These are phyloP conservation scores for Trissonchulus latispiculum DNA, from an alignment of 2,888 invertebrate genomes.

Conservation along the genomic window DNA sequence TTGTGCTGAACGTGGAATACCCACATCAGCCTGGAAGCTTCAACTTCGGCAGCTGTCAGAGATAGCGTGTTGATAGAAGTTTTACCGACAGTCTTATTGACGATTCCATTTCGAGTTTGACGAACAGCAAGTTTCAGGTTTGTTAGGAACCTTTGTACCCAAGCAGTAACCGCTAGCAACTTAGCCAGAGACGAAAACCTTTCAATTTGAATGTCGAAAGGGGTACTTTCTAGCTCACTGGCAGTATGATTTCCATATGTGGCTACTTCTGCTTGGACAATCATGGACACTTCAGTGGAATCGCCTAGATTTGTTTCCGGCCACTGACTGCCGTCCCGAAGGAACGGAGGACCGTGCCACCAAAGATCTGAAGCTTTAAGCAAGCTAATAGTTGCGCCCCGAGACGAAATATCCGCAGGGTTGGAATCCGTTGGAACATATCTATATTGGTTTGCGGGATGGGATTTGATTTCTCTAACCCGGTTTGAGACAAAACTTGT, in stretches of 20 bases:
- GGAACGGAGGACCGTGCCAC: slow-evolving; percentile 33
- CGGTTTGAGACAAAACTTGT: slow-evolving; percentile 30
- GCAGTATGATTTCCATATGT: neutral
- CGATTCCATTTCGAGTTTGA: too few relatives aligned
- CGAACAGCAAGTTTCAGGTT: neutral
- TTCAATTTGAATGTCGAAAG: neutral
- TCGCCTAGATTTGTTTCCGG: neutral
- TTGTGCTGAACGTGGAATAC: neutral
- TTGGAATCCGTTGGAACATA: slow-evolving; percentile 32
- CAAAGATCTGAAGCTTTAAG: slow-evolving; percentile 26
- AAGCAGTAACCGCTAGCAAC: neutral
- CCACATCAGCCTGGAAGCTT: neutral
- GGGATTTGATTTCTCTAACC: slow-evolving; percentile 28
- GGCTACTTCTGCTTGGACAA: neutral
- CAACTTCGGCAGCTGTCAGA: neutral
- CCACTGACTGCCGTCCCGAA: slow-evolving; percentile 4
- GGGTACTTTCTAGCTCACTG: neutral
- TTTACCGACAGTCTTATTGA: neutral
- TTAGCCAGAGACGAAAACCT: neutral
- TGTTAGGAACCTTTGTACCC: neutral
- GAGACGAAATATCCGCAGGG: slow-evolving; percentile 35
- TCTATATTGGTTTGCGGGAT: slow-evolving; percentile 27
- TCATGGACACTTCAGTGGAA: neutral
- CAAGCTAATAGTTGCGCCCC: slow-evolving; percentile 26
- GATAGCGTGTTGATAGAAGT: neutral